These are phyloP conservation scores for Epizoanthus illoricatus DNA, from an alignment of 92 coral and sea anemone genomes.

Conservation along the genomic window DNA sequence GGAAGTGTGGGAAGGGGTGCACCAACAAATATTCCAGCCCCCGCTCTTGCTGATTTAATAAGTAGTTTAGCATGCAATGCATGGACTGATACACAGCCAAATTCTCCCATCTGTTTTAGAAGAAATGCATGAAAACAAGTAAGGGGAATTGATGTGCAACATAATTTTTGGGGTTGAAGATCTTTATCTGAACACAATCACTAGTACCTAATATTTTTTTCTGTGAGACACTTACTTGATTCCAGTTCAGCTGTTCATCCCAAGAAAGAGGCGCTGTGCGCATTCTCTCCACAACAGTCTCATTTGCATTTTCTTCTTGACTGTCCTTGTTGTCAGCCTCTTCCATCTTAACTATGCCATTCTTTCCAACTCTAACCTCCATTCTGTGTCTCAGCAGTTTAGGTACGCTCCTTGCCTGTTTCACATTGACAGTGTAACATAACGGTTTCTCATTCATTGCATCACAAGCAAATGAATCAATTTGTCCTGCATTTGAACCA, in stretches of 20 bases:
- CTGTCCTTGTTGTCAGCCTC: slow-evolving; percentile 6
- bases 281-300: background rate
- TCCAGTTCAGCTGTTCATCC: slow-evolving; percentile 88
- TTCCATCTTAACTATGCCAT: slow-evolving; percentile 68
- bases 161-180: background rate
- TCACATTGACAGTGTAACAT: slow-evolving; percentile 60
- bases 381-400: slow-evolving; percentile 63
- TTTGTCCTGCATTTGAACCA: slow-evolving; percentile 59
- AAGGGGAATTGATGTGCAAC: background rate
- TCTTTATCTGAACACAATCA: background rate
- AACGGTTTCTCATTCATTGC: slow-evolving; percentile 53
- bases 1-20: too few relatives aligned
- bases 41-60: too few relatives aligned
- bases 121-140: too few relatives aligned
- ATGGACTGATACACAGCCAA: too few relatives aligned
- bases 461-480: slow-evolving; percentile 73
- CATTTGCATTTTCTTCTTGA: slow-evolving; percentile 16
- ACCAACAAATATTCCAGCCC: too few relatives aligned
- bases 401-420: slow-evolving; percentile 58
- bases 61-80: too few relatives aligned
- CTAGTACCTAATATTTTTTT: background rate
- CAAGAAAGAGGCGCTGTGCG: slow-evolving; percentile 75
- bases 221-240: slow-evolving; percentile 60
- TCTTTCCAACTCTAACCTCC: slow-evolving; percentile 77
- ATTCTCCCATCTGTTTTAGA: too few relatives aligned